Evolutionary conservation across 1,140 invertebrate species (phyloP), one percentile per base, ranked within the genome.

Genomic region (Choristoneura fumiferana): DNA sequence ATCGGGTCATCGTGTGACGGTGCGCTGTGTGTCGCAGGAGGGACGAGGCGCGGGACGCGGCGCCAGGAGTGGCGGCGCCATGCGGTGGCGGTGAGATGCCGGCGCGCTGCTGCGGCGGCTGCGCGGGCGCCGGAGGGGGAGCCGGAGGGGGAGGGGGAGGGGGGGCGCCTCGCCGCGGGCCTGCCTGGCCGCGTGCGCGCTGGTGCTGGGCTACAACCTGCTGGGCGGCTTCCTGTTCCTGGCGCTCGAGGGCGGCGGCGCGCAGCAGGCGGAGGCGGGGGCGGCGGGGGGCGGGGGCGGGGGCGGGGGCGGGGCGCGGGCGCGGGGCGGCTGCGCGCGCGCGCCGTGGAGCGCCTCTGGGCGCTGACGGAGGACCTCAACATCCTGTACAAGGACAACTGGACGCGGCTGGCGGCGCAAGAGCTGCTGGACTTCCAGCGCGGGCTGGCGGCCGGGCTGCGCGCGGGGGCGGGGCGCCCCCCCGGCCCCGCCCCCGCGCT

Each of bases 321-420:
- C 81, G 70, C 43, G 86, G 90, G 62, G 76, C 72, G 8, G 86
- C 76, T 92, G 62, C 76, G 91, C n/a, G 89, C 89, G 4, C 89
- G 87, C 67, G 96, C 95, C 0, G 95, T 96, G 0, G 95, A 95
- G 78, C 92, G 93, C 13, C 89, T 98, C 22, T 98, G 97, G 97
- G 95, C 95, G 43, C 97, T 98, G 64, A 98, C 97, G 0, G 96
- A 98, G 83, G 95, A 96, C 76, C 91, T 98, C 10, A 98, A 98
- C 78, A 97, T 98, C 63, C 89, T 98, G 9, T 98, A 98, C 82
- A 95, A 96, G 71, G 96, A 97, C 67, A 98, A 98, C 84, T 98
- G 97, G 97, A 98, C 97, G 0, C 92, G 94, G 58, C 73, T 97
- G 60, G 94, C 95, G 14, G 92, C 95, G 29, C 92, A 95, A 63